Conservation (phyloP, 2,113 vertebrate genomes). For the Pomatostomus ruficeps region DNA sequence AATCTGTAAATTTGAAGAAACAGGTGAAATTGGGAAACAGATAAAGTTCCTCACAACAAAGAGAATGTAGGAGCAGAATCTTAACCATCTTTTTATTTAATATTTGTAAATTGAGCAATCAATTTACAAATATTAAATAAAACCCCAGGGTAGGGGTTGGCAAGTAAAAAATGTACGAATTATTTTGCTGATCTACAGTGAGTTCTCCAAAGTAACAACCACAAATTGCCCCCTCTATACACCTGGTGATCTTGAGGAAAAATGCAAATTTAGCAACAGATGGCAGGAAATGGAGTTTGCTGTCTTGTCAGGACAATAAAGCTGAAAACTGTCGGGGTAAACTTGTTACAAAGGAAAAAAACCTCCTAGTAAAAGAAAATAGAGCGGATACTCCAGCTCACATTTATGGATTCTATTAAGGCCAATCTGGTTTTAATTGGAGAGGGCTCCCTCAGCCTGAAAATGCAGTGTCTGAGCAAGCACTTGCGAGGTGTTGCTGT, state of each 20-base stretch:
- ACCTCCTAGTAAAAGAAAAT: background rate
- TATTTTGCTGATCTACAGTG: background rate
- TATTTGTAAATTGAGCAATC: too few species aligned
- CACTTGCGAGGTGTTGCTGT: background rate
- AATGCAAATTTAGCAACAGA: constrained; percentile 7
- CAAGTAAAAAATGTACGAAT: background rate
- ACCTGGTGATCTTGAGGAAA: background rate
- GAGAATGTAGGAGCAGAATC: background rate
- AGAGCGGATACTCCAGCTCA: background rate
- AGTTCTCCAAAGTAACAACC: background rate
- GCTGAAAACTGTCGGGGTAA: background rate
- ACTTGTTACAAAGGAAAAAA: background rate
- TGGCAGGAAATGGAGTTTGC: constrained; percentile 8
- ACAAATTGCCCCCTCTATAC: background rate
- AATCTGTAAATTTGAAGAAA: background rate
- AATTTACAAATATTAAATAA: too few species aligned
- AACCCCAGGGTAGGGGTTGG: background rate
- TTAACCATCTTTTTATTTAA: background rate
- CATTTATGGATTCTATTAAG: constrained; percentile 24
- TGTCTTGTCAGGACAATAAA: constrained; percentile 15
- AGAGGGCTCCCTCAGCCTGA: background rate
- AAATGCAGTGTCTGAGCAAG: background rate
- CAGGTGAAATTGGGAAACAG: background rate
- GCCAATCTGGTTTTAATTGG: constrained; percentile 26
- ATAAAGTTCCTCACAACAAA: background rate